These are phyloP conservation scores for Addax nasomaculatus DNA, from an alignment of 2,113 vertebrate species.

Conservation along the genomic window DNA sequence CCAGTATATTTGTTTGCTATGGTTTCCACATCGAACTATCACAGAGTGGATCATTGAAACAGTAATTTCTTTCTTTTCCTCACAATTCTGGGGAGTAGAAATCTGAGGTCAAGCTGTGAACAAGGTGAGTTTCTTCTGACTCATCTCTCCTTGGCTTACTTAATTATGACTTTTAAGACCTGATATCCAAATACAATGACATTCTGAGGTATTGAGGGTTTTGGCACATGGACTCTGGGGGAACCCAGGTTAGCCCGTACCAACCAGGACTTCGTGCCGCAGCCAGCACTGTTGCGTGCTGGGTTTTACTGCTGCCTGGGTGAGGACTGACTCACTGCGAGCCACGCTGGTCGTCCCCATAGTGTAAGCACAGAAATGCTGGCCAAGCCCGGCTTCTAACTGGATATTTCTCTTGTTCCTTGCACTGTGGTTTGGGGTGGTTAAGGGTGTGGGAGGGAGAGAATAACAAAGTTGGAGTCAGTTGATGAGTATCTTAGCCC, in stretches of 20 bases:
- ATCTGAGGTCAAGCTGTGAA: not conserved
- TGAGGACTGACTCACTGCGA: not conserved
- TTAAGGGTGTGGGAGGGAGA: not conserved
- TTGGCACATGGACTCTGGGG: not conserved
- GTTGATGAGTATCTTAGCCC: not conserved
- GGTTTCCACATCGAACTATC: not conserved
- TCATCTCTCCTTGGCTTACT: not conserved
- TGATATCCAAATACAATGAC: not conserved
- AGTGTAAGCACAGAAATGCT: not conserved
- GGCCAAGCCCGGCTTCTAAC: not conserved
- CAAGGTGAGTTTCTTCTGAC: not conserved
- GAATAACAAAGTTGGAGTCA: not conserved
- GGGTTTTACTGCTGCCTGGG: not conserved
- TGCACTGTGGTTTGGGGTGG: not conserved
- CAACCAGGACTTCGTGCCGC: not conserved
- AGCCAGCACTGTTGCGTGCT: not conserved
- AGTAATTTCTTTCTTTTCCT: not conserved
- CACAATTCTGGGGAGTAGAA: not conserved
- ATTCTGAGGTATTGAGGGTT: not conserved
- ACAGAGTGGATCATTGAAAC: not conserved
- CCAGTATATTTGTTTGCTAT: not conserved
- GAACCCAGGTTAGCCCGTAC: not conserved
- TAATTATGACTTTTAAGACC: not conserved
- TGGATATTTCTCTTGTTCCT: not conserved
- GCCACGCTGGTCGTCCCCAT: not conserved